Evolutionary conservation across 2,797 vertebrate genomes (phyloP).

Genomic region (Dryobates pubescens): DNA sequence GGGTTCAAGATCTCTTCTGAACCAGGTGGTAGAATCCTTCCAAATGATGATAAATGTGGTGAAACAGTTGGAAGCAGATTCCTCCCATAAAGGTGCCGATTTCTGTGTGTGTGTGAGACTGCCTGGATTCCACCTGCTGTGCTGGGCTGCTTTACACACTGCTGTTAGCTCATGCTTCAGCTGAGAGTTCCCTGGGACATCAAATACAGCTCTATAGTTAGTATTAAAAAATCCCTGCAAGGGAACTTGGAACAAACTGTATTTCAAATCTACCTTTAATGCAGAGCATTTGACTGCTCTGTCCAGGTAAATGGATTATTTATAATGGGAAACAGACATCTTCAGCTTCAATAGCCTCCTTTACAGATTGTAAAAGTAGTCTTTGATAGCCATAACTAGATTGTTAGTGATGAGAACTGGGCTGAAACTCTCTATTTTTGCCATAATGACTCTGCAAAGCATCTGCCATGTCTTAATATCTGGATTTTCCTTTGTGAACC

Average conservation of each 20-base stretch:
- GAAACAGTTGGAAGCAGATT: conserved; percentile 24
- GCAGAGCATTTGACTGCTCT: background rate
- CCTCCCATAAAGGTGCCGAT: background rate
- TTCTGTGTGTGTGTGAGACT: background rate
- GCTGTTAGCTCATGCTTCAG: background rate
- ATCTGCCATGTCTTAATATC: background rate
- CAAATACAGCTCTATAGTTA: background rate
- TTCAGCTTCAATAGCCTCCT: background rate
- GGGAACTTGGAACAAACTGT: rapidly evolving
- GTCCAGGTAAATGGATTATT: background rate
- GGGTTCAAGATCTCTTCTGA: conserved; percentile 14
- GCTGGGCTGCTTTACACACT: background rate
- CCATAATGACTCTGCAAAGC: background rate
- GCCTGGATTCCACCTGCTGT: background rate
- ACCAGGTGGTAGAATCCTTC: conserved; percentile 14
- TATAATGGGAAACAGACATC: background rate
- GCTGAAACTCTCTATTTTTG: background rate
- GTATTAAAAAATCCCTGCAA: background rate
- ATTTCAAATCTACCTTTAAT: background rate
- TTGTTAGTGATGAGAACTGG: background rate
- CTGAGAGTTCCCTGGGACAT: background rate
- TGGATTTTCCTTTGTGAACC: background rate
- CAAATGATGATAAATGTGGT: conserved; percentile 24
- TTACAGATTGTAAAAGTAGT: background rate
- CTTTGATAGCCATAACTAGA: background rate